phyloP scores from a whole-genome alignment of 2,888 invertebrate genomes.

The Halictus ligatus region DNA sequence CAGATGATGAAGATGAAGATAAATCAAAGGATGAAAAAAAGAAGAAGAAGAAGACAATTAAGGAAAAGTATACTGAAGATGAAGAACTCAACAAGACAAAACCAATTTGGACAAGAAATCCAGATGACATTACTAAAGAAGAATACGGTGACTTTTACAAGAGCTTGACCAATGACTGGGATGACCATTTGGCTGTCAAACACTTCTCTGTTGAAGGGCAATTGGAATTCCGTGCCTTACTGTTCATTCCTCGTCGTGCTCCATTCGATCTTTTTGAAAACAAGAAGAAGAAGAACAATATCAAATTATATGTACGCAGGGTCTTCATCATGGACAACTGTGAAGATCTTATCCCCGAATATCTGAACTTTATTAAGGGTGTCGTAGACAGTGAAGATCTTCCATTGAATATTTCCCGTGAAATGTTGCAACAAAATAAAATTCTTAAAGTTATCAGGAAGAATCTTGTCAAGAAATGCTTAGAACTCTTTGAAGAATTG shows the following conservation, averaged over 20 bases:
- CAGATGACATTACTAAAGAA: conserved; percentile 97
- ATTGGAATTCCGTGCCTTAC: conserved; percentile 96
- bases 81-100: conserved; percentile 99
- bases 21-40: conserved; percentile 89
- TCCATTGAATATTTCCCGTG: conserved; percentile 99
- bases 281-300: conserved; percentile 99
- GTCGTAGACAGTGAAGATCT: conserved; percentile 99
- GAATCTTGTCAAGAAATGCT: conserved; percentile 99
- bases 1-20: conserved; percentile 90
- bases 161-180: conserved; percentile 98
- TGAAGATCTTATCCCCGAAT: conserved; percentile 99
- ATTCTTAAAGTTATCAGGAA: conserved; percentile 99
- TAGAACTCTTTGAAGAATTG: conserved; percentile 98
- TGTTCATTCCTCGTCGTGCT: conserved; percentile 96
- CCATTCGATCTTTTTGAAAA: conserved; percentile 99
- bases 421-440: conserved; percentile 99
- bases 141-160: conserved; percentile 99
- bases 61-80: conserved; percentile 98
- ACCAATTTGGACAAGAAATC: conserved; percentile 98
- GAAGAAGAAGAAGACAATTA: conserved; percentile 98
- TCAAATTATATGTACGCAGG: conserved; percentile 98
- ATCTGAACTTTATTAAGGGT: conserved; percentile 97
- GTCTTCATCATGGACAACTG: conserved; percentile 99
- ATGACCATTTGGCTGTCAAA: conserved; percentile 98
- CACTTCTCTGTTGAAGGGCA: conserved; percentile 98